Evolutionary conservation across 2,113 vertebrate species (phyloP).

Genomic region (Neolamprologus caudopunctatus): DNA sequence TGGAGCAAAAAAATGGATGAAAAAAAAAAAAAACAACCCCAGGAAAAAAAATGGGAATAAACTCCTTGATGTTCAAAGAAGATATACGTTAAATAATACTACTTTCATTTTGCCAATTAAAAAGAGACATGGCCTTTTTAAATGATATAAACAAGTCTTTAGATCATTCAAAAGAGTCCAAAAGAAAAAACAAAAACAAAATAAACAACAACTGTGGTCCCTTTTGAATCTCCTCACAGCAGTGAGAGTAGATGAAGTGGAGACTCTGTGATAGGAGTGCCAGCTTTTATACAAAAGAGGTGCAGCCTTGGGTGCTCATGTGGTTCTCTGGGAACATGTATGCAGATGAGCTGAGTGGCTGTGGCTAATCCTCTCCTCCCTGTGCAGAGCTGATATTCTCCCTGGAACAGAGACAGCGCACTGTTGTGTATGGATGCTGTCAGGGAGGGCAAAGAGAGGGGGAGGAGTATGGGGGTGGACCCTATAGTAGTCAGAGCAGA

Average conservation of each 20-base stretch:
- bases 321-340: constrained; percentile 61
- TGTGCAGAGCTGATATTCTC: constrained; percentile 75
- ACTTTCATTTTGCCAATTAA: constrained; percentile 40
- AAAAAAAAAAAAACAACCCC: background rate
- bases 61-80: constrained; percentile 33
- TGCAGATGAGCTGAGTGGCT: constrained; percentile 72
- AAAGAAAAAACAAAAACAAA: background rate
- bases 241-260: constrained; percentile 28
- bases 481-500: constrained; percentile 63
- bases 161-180: background rate
- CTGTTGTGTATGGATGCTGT: constrained; percentile 72
- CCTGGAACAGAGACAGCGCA: constrained; percentile 74
- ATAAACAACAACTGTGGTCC: background rate
- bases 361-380: constrained; percentile 74
- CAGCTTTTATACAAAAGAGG: constrained; percentile 50
- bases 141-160: background rate
- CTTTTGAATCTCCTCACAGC: constrained; percentile 33
- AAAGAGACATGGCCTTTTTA: constrained; percentile 1
- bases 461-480: constrained; percentile 64
- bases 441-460: constrained; percentile 63
- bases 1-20: constrained; percentile 16
- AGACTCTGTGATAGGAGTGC: constrained; percentile 19
- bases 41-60: background rate
- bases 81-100: constrained; percentile 8
- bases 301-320: constrained; percentile 45